These are phyloP conservation scores for Dreissena polymorpha DNA, from an alignment of 1,140 invertebrate species.

Conservation along the genomic window DNA sequence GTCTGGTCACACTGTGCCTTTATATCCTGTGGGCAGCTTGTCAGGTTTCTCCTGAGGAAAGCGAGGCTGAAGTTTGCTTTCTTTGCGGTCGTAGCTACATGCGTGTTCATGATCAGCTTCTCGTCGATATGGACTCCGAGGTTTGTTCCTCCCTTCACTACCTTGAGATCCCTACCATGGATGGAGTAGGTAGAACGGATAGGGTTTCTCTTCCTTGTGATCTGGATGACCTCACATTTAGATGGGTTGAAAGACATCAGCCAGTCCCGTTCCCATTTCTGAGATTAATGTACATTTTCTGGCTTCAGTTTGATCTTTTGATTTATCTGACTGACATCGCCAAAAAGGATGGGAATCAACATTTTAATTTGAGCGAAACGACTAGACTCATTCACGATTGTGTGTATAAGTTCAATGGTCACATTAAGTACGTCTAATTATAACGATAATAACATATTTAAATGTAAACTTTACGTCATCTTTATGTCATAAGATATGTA, in stretches of 20 bases:
- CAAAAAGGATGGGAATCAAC: too few relatives aligned
- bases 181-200: not conserved
- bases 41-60: conserved; percentile 41
- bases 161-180: not conserved
- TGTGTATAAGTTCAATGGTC: too few relatives aligned
- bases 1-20: conserved; percentile 14
- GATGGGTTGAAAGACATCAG: conserved; percentile 49
- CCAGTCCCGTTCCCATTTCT: conserved; percentile 49
- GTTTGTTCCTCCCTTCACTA: conserved; percentile 20
- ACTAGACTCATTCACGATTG: too few relatives aligned
- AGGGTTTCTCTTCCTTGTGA: conserved; percentile 42
- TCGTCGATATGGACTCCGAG: conserved; percentile 14
- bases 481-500: too few relatives aligned
- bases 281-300: too few relatives aligned
- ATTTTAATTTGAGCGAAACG: too few relatives aligned
- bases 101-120: not conserved
- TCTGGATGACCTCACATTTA: conserved; percentile 35
- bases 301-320: too few relatives aligned
- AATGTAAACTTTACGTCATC: too few relatives aligned
- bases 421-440: too few relatives aligned
- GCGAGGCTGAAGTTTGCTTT: conserved; percentile 27
- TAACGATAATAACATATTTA: too few relatives aligned
- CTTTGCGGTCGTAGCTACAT: not conserved
- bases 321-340: too few relatives aligned
- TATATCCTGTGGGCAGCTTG: conserved; percentile 11